Conservation (phyloP, 2,113 vertebrate genomes). For the Podocnemis expansa region DNA sequence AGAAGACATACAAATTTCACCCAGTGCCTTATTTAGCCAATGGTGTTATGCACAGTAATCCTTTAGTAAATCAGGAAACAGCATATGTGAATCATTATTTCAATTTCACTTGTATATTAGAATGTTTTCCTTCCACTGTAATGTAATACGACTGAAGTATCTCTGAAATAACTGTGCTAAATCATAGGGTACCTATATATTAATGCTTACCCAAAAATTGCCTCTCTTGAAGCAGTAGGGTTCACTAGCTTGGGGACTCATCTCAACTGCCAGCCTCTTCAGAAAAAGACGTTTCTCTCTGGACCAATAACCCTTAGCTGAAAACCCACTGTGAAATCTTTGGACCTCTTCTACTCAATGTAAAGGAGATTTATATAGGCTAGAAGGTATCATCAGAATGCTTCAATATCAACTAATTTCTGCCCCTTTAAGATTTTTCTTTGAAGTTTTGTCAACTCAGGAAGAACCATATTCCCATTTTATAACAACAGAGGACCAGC, state of each 20-base stretch:
- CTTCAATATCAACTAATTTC: not conserved
- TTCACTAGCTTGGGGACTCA: not conserved
- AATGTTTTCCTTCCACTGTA: constrained; percentile 27
- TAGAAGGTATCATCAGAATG: too few species aligned
- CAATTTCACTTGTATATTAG: constrained; percentile 34
- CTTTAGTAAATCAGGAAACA: constrained; percentile 21
- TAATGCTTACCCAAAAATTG: not conserved
- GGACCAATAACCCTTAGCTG: not conserved
- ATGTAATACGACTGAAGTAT: not conserved
- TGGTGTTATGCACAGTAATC: not conserved
- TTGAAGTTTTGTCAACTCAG: not conserved
- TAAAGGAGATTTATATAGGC: not conserved
- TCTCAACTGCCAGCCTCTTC: not conserved
- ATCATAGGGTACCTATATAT: not conserved
- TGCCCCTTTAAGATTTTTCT: not conserved
- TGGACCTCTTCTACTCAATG: not conserved
- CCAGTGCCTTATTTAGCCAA: not conserved
- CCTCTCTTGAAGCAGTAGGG: not conserved
- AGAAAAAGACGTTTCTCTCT: not conserved
- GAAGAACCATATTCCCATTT: not conserved
- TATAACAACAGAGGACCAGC: not conserved
- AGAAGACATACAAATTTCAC: not conserved
- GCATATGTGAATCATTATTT: not conserved
- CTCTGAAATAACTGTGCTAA: not conserved
- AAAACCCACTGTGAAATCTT: not conserved